These are phyloP conservation scores for Lasioglossum calceatum DNA, from an alignment of 2,888 invertebrate species.

Conservation along the genomic window DNA sequence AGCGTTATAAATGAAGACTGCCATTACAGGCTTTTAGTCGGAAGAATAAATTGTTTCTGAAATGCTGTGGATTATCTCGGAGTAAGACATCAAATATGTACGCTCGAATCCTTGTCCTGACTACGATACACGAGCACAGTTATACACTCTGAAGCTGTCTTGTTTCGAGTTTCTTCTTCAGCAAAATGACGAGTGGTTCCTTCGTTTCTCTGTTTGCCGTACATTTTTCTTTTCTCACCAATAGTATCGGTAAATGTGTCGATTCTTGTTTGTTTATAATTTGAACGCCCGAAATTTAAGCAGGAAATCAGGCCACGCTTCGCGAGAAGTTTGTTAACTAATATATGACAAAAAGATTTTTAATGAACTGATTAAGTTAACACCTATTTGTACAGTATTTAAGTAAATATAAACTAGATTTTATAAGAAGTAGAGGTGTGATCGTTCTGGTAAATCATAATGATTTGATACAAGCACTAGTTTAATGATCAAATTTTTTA, in stretches of 20 bases:
- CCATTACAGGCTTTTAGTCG: slow-evolving; percentile 47
- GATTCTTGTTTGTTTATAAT: background rate
- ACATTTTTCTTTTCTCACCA: background rate
- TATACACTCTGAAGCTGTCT: background rate
- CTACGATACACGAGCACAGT: background rate
- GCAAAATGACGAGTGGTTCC: background rate
- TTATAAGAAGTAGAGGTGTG: too few relatives aligned
- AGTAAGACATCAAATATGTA: slow-evolving; percentile 37
- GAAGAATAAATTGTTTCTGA: slow-evolving; percentile 38
- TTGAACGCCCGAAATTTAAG: background rate
- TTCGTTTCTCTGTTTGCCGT: background rate
- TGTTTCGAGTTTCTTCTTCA: background rate
- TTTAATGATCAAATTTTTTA: too few relatives aligned
- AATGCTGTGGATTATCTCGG: slow-evolving; percentile 44
- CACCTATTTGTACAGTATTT: background rate
- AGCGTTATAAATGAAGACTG: slow-evolving; percentile 35
- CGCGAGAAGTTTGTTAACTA: background rate
- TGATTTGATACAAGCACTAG: too few relatives aligned
- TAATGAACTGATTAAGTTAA: background rate
- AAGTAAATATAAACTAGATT: too few relatives aligned
- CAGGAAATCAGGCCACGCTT: background rate
- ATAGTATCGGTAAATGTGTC: background rate
- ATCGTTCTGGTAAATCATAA: too few relatives aligned
- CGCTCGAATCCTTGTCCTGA: background rate
- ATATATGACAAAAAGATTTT: background rate